phyloP scores from a whole-genome alignment of 1,140 invertebrate genomes.

The Bombus confusus region DNA sequence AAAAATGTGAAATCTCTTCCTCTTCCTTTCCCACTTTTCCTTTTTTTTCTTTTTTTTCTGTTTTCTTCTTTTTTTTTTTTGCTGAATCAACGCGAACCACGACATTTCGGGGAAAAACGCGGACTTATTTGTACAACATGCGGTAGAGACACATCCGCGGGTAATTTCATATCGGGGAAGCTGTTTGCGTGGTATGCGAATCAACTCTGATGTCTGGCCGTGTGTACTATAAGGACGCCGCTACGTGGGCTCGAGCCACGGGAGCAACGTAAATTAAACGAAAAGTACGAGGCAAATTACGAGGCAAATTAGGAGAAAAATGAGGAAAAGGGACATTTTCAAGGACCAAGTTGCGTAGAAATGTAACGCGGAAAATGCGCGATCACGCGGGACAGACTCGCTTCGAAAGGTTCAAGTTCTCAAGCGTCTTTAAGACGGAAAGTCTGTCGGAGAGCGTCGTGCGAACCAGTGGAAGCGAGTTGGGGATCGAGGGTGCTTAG shows the following conservation, averaged over 20 bases:
- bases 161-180: constrained; percentile 34
- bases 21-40: not conserved
- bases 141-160: constrained; percentile 14
- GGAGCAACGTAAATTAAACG: not conserved
- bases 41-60: too few relatives aligned
- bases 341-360: not conserved
- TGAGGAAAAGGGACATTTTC: too few relatives aligned
- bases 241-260: too few relatives aligned
- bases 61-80: too few relatives aligned
- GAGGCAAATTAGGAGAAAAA: too few relatives aligned
- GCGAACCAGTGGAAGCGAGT: constrained; percentile 39
- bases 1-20: too few relatives aligned
- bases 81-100: constrained; percentile 20
- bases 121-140: constrained; percentile 19
- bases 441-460: constrained; percentile 48
- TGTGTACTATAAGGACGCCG: constrained; percentile 12
- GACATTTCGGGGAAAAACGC: constrained; percentile 29
- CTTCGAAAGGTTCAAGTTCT: too few relatives aligned
- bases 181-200: constrained; percentile 25
- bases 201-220: constrained; percentile 23
- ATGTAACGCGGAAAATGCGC: not conserved
- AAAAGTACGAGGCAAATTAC: too few relatives aligned
- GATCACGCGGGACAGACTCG: too few relatives aligned
- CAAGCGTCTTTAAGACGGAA: not conserved
- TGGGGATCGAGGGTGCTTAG: constrained; percentile 67